These are phyloP conservation scores for Halisarca cf. caerulea DNA, from an alignment of 37 sponge, comb jelly and placozoan species.

Conservation along the genomic window DNA sequence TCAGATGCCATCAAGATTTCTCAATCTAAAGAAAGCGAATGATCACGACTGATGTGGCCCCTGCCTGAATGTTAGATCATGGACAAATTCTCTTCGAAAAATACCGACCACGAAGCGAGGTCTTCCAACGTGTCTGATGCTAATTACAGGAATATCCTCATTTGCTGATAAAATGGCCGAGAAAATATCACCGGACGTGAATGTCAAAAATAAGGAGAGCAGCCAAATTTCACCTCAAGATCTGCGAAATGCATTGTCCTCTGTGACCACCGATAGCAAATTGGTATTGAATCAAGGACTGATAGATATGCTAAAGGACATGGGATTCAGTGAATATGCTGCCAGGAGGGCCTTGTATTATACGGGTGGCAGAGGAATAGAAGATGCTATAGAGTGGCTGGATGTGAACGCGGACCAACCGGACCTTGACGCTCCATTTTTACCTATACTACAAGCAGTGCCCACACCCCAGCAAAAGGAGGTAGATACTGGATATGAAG, in stretches of 20 bases:
- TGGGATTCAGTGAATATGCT: constrained; percentile 80
- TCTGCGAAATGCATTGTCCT: not conserved
- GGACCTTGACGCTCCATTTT: constrained; percentile 59
- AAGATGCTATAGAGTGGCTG: constrained; percentile 69
- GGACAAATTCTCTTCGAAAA: too few relatives aligned
- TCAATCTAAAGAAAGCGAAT: not conserved
- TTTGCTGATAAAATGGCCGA: constrained; percentile 10
- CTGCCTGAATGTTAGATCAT: too few relatives aligned
- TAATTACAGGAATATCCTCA: not conserved
- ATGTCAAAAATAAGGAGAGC: not conserved
- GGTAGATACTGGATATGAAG: not conserved
- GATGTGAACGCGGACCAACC: constrained; percentile 72
- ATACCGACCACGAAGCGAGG: too few relatives aligned
- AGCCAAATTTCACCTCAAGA: not conserved
- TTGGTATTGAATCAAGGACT: constrained; percentile 22
- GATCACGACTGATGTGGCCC: not conserved
- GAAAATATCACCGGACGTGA: not conserved
- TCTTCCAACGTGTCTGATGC: too few relatives aligned
- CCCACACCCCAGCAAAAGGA: too few relatives aligned
- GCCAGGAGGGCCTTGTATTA: constrained; percentile 65
- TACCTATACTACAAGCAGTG: constrained; percentile 4
- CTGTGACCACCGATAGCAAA: not conserved
- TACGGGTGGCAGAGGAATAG: constrained; percentile 58
- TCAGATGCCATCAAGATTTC: too few relatives aligned
- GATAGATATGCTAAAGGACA: constrained; percentile 53